Percentiles rank a stretch among this genome's conserved stretches.
These are phyloP conservation scores for Ceratitis capitata DNA, from an alignment of 1,140 invertebrate species.

Conservation along the genomic window DNA sequence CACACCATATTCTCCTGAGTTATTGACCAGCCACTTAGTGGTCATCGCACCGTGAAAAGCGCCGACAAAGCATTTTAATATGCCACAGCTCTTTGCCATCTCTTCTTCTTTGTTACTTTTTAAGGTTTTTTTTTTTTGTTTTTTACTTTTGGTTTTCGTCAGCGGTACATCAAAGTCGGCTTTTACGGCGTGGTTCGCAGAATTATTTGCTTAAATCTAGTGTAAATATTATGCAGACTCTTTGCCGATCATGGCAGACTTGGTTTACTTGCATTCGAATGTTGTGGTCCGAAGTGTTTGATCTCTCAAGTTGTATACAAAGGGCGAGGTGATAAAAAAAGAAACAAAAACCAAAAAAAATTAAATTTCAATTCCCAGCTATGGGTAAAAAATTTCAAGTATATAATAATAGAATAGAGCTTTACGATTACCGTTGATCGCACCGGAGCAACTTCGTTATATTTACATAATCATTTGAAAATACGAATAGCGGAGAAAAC, in stretches of 20 bases:
- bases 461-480: no score
- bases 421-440: no score
- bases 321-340: background rate
- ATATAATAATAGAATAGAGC: no score
- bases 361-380: no score
- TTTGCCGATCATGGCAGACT: background rate
- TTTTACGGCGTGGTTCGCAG: background rate
- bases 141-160: background rate
- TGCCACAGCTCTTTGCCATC: background rate
- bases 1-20: background rate
- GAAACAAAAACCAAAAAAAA: no score
- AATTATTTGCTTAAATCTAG: conserved; percentile 14
- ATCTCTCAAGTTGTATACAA: background rate
- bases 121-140: background rate
- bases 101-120: background rate
- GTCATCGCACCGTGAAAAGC: background rate
- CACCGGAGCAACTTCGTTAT: no score
- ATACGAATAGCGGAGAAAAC: no score
- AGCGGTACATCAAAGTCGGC: conserved; percentile 36
- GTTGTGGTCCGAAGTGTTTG: background rate
- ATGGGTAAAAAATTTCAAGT: no score
- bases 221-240: conserved; percentile 9
- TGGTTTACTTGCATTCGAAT: background rate
- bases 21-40: background rate
- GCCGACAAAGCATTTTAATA: background rate